Conservation (phyloP, 2,888 invertebrate genomes). For the Halocaridina rubra region DNA sequence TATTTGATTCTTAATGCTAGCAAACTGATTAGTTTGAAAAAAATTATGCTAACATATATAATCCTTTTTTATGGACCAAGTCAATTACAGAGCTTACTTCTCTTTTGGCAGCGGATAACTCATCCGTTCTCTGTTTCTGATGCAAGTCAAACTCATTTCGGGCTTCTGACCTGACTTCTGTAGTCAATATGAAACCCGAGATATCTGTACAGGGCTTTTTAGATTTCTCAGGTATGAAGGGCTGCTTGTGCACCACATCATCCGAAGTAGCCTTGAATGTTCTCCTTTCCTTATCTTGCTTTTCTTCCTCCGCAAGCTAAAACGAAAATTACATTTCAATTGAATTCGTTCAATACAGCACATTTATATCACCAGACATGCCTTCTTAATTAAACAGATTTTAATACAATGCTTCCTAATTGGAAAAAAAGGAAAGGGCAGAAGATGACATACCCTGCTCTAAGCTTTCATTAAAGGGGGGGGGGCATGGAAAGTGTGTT, state of each 20-base stretch:
- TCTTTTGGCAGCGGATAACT: conserved; percentile 71
- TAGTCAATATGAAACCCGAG: conserved; percentile 75
- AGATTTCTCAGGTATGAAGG: conserved; percentile 75
- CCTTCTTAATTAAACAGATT: too few species aligned
- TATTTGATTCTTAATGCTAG: too few species aligned
- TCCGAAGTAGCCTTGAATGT: conserved; percentile 76
- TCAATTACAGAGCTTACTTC: conserved; percentile 65
- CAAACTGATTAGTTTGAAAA: too few species aligned
- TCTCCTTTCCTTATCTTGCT: conserved; percentile 65
- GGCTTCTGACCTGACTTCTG: conserved; percentile 76
- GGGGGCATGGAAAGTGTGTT: too few species aligned
- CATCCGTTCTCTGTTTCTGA: conserved; percentile 72
- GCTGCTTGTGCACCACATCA: conserved; percentile 75
- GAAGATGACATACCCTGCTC: too few species aligned
- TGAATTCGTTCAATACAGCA: neutral
- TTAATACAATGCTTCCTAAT: too few species aligned
- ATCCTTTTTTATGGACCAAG: neutral
- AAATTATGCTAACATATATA: too few species aligned
- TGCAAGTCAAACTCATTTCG: conserved; percentile 74
- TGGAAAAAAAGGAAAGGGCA: too few species aligned
- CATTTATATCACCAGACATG: too few species aligned
- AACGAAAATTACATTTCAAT: neutral
- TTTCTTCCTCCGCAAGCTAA: conserved; percentile 69
- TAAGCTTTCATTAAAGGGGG: too few species aligned
- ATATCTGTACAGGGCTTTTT: conserved; percentile 70